Evolutionary conservation across 2,888 invertebrate species (phyloP), one percentile per base, ranked within the genome.

Genomic region (Eilema griseolum): DNA sequence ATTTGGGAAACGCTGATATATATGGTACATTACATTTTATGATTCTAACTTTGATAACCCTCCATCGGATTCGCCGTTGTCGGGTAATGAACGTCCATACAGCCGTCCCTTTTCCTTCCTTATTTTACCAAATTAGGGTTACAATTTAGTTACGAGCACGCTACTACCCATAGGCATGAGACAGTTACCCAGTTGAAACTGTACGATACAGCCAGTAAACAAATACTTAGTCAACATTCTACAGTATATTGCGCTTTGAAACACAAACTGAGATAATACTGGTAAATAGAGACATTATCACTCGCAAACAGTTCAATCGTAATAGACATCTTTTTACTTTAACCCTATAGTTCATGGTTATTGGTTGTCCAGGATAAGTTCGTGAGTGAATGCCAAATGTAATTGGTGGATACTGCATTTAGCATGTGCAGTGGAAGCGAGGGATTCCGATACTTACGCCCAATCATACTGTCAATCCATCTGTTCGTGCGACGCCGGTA

Each of bases 401-500:
- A 92, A 92, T 91, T 90, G 89, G 86, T 87, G 85, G 85, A 86
- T 86, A 83, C 88, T 71, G 75, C 83, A 88, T 88, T 89, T 87
- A 90, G 85, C 86, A 88, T 88, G 87, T 83, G 84, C 86, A 85
- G 87, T 84, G 83, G 83, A 85, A 86, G 87, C 86, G 84, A 85
- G 75, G 86, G 77, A 81, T 85, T 84, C 83, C 87, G 86, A 86
- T 90, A 91, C 91, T 93, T 93, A 92, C 87, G 80, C 83, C 88
- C 93, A 93, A 94, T 94, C 94, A 92, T 88, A 81, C 88, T 92
- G 93, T 94, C 94, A 93, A 91, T 86, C 90, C 88, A 88, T 89
- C 90, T 81, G 84, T 85, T 84, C 69, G 77, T 73, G 71, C 72
- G 73, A 81, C 74, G 76, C 75, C 74, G 74, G 79, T 74, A 81